Evolutionary conservation across 1,140 invertebrate genomes (phyloP), one percentile per base, ranked within the genome.

Genomic region (Nasonia giraulti): DNA sequence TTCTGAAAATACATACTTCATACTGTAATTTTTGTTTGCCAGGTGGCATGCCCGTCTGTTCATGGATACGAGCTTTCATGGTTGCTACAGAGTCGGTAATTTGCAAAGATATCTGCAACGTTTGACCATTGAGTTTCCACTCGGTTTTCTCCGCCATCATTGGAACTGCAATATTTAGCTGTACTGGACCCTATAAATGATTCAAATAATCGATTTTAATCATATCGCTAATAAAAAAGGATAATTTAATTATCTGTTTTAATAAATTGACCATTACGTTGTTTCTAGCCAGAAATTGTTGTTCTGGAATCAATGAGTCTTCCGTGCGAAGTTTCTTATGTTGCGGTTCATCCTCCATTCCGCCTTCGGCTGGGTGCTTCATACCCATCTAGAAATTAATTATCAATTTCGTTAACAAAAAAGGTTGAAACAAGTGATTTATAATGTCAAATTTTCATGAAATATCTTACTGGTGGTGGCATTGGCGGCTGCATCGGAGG

Each of bases 1-100:
- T 71, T 37, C 33, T 71, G 2, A 68, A 31, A 10, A 31, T 71
- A 85, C 92, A 92, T 93, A 97, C 97, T 92, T 98, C 97, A 90
- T 96, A 96, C 87, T 98, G 96, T 14, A 99, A 93, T 92, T 99
- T 99, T 92, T 99, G 99, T 93, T 99, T 99, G 80, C 98, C 98
- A 75, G 97, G 97, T n/a, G 98, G 98, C 95, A 99, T 97, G 68
- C 96, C 97, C 80, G 97, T 96, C 87, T 96, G 94, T 88, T 99
- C 97, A 89, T 98, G 97, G 82, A 99, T 95, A 89, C 97, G 96
- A 2, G 96, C 95, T 93, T 99, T 99, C 77, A 99, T 94, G 31
- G 96, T 96, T 47, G 97, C 95, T 2, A 99, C 96, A 1, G 95
- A 94, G 87, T 99, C 97, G 8, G 95, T 95, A 7, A 98, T 93